Evolutionary conservation across 1,140 invertebrate species (phyloP).

Genomic region (Bombus ignitus): DNA sequence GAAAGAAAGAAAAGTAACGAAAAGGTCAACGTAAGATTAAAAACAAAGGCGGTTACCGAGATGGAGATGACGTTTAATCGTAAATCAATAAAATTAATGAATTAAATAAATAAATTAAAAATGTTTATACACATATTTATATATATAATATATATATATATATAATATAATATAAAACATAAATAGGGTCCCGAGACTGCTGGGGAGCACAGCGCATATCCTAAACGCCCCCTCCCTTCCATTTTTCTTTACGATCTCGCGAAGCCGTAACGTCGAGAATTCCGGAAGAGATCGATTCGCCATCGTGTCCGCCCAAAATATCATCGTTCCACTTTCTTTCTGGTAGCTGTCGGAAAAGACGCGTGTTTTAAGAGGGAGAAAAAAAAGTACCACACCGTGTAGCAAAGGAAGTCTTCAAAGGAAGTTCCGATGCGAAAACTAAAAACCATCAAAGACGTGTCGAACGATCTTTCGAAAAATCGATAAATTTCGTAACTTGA

Average conservation of each 20-base stretch:
- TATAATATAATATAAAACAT: constrained; percentile 81
- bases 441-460: neutral
- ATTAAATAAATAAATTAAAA: constrained; percentile 83
- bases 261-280: constrained; percentile 44
- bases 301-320: constrained; percentile 26
- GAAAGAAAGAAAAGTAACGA: neutral
- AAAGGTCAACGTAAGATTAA: constrained; percentile 67
- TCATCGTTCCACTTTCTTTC: constrained; percentile 12
- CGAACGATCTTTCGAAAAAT: neutral
- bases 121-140: constrained; percentile 80
- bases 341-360: neutral
- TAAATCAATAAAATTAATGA: constrained; percentile 83
- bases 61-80: constrained; percentile 80
- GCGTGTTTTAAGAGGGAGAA: neutral
- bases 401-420: neutral
- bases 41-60: constrained; percentile 75
- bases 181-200: constrained; percentile 80
- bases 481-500: neutral
- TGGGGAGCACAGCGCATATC: constrained; percentile 73
- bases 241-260: neutral
- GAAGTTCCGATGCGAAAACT: neutral
- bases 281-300: constrained; percentile 58
- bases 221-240: constrained; percentile 27
- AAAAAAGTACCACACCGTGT: neutral
- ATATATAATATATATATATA: constrained; percentile 75